These are phyloP conservation scores for Hyperoplus immaculatus DNA, from an alignment of 2,797 vertebrate species.

Conservation along the genomic window DNA sequence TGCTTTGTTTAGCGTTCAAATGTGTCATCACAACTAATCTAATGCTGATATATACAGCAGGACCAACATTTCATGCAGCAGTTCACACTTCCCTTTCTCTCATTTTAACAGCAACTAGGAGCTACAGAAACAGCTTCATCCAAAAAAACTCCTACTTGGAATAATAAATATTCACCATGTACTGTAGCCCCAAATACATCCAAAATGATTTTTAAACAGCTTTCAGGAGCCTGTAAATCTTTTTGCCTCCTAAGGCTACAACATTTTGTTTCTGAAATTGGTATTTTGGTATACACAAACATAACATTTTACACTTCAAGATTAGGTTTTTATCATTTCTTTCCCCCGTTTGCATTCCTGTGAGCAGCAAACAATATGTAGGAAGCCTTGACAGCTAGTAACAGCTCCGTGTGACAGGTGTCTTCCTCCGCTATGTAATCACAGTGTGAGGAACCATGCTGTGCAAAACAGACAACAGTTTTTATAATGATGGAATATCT, in stretches of 20 bases:
- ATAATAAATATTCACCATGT: conserved; percentile 10
- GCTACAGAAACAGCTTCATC: conserved; percentile 31
- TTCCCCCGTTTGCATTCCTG: conserved; percentile 39
- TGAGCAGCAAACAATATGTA: conserved; percentile 70
- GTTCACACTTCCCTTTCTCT: conserved; percentile 19
- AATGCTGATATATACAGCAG: conserved; percentile 40
- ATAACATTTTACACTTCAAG: conserved; percentile 49
- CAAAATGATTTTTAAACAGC: conserved; percentile 21
- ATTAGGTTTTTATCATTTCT: conserved; percentile 68
- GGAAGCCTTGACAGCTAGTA: conserved; percentile 71
- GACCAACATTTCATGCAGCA: conserved; percentile 23
- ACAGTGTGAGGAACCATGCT: conserved; percentile 72
- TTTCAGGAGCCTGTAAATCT: conserved; percentile 12
- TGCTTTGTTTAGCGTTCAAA: conserved; percentile 49
- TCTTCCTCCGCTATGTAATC: conserved; percentile 72
- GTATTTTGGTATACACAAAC: conserved; percentile 49
- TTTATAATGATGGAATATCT: conserved; percentile 75
- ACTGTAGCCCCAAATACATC: conserved; percentile 9
- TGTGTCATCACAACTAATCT: conserved; percentile 52
- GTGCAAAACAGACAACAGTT: conserved; percentile 75
- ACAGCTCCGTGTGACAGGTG: conserved; percentile 74
- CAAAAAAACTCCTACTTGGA: conserved; percentile 11
- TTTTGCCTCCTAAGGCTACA: conserved; percentile 29
- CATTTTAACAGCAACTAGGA: conserved; percentile 11
- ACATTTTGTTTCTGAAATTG: conserved; percentile 62